Base-by-base conservation (phyloP, 2,888 invertebrate genomes). In the Parascotia fuliginaria region DNA sequence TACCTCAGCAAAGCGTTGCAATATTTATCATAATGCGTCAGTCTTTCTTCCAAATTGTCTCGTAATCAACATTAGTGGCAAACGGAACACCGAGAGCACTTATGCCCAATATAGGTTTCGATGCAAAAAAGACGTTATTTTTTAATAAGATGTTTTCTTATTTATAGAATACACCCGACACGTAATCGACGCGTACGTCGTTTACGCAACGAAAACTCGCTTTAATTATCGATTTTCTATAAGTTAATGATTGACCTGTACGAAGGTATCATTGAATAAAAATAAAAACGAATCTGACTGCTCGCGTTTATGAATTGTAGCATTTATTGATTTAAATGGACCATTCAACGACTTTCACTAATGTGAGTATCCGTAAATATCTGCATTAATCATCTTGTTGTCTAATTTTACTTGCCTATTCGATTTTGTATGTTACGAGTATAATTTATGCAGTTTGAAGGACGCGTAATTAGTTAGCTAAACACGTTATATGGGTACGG, bases 131-230 rank as follows among this genome's bases (percentile, higher is more conserved):
- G 61, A 67, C 65, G 75, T 73, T 66, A 74, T 66, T 75, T 75
- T 50, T 75, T 73, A 72, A 62, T 57, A 62, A 24, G 24, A 64
- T 43, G 49, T 55, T 51, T 69, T 57, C 53, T 69, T 78, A 82
- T 81, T 80, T 79, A 79, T 81, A 79, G 77, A 80, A 72, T 65
- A 60, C 62, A 50, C 50, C 52, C 55, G 54, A 58, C 55, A 55
- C 65, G 65, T 75, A 72, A 77, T 75, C 65, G 63, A 66, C 48
- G 58, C 65, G 64, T 75, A 70, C 69, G 70, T 67, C 53, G 73
- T 75, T 75, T 73, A 73, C 70, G 75, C 60, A 74, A 74, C 58
- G 57, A 62, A 65, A 45, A 42, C 47, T 54, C 47, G 59, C 65
- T 73, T 69, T 65, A 61, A 70, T 65, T 55, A 57, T 55, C 37